Evolutionary conservation across 2,888 invertebrate genomes (phyloP).

Genomic region (Leucophora obtusa): DNA sequence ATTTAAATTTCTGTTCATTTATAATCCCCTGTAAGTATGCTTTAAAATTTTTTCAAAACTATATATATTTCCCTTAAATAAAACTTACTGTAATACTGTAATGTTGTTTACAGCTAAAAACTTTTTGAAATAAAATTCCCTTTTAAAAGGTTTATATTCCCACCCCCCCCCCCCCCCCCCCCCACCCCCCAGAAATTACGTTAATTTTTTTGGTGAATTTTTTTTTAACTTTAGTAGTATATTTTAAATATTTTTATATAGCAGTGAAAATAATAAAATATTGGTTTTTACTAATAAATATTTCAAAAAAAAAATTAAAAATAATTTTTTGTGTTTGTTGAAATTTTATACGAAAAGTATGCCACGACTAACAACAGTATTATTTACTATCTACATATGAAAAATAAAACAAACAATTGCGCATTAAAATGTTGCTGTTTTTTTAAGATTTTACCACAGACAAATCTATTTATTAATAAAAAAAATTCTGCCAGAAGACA

Average conservation of each 20-base stretch:
- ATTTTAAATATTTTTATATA: not conserved
- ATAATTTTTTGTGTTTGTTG: not conserved
- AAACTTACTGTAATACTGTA: too few species aligned
- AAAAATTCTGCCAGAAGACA: constrained; percentile 20
- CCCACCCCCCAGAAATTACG: too few species aligned
- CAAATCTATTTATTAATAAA: constrained; percentile 56
- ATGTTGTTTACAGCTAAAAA: too few species aligned
- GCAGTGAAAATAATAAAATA: too few species aligned
- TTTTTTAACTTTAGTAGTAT: not conserved
- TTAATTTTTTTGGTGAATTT: not conserved
- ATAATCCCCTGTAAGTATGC: too few species aligned
- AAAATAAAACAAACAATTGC: not conserved
- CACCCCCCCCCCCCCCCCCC: too few species aligned
- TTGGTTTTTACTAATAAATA: too few species aligned
- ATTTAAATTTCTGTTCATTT: too few species aligned
- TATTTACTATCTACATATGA: not conserved
- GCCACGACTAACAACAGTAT: not conserved
- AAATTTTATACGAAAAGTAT: not conserved
- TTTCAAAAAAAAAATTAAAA: not conserved
- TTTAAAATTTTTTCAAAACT: too few species aligned
- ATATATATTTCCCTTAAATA: too few species aligned
- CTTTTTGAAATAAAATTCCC: too few species aligned
- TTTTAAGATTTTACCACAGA: constrained; percentile 1
- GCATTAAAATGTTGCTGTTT: not conserved
- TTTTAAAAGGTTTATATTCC: too few species aligned